Evolutionary conservation across 2,113 vertebrate species (phyloP).

Genomic region (Anarhynchus alexandrinus): DNA sequence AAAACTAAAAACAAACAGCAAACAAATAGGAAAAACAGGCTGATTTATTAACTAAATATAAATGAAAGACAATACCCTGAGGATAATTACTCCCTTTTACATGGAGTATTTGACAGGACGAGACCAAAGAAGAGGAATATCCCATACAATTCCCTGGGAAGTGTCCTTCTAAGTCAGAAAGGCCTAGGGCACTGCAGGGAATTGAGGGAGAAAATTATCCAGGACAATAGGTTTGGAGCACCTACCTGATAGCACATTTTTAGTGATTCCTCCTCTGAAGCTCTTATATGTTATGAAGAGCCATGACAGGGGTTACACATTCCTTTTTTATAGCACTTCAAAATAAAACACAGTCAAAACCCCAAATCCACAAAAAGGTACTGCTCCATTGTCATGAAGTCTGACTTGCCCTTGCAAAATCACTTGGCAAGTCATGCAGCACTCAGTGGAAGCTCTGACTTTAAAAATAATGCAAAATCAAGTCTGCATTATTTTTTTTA

Average conservation of each 20-base stretch:
- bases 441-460: background rate
- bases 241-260: rapidly evolving
- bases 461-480: background rate
- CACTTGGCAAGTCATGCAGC: background rate
- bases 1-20: background rate
- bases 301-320: background rate
- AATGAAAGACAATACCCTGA: background rate
- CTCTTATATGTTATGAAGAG: background rate
- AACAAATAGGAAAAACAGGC: background rate
- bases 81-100: background rate
- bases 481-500: background rate
- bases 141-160: background rate
- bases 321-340: background rate
- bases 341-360: background rate
- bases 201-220: background rate
- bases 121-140: background rate
- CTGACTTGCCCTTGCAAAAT: background rate
- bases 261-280: background rate
- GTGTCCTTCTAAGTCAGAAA: background rate
- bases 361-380: background rate
- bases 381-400: background rate
- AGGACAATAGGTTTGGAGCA: background rate
- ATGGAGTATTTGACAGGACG: background rate
- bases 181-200: background rate
- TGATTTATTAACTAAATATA: background rate